Evolutionary conservation across 2,797 vertebrate genomes (phyloP), one percentile per base, ranked within the genome.

Genomic region (Trachurus trachurus): DNA sequence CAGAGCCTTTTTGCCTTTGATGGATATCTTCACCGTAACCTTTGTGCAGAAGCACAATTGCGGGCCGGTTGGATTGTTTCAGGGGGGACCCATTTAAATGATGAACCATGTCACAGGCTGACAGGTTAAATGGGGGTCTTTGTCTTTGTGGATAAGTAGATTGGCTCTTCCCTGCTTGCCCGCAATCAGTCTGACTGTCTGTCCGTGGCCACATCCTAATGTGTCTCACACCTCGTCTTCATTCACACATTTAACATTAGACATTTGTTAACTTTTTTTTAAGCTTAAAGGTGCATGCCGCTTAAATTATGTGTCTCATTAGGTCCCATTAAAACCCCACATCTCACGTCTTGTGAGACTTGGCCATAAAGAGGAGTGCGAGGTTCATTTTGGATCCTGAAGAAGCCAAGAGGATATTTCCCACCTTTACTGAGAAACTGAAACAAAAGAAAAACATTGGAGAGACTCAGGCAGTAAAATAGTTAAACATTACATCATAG

Each of bases 401-500:
- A 49, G 12, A 62, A 47, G 4, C 39, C 0, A 13, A 34, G 3
- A 29, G 50, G 17, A 10, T 6, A 8, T 54, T 26, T 67, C 13
- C 11, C 26, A 2, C 53, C 9, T 58, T 69, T 2, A 1, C 17
- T 0, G 5, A 34, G 16, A 34, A 63, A 57, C 22, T 5, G 1
- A 50, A 65, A 59, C 49, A 70, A 59, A 50, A 58, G 3, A 52
- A 47, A 11, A 16, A 58, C 62, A 66, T 3, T 5, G 11, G 37
- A 71, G 21, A 76, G 17, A 13, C 37, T 37, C 22, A 17, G 77
- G 83, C 54, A 26, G 88, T 40, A 88, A 90, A 91, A 89, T 63
- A 86, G 89, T 87, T 89, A 88, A 90, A 89, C 71, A 92, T 94
- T 86, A 92, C 92, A 68, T 92, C 86, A 92, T 91, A 31, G 70